These are phyloP conservation scores for Spatulosminthurus flaviceps DNA, from an alignment of 2,888 invertebrate genomes.

Conservation along the genomic window DNA sequence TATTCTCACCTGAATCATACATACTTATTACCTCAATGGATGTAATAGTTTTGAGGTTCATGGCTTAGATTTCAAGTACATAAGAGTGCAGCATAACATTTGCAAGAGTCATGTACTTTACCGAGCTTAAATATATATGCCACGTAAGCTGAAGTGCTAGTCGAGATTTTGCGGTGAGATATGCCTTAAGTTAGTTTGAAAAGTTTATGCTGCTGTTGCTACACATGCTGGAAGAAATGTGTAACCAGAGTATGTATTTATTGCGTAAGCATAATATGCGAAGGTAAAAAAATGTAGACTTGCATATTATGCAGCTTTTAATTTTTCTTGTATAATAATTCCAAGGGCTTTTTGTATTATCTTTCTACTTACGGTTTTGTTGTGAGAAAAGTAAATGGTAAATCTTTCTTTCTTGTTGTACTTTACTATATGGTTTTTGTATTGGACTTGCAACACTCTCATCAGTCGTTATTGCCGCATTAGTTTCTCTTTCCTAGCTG, in stretches of 20 bases:
- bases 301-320: neutral
- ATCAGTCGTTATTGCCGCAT: neutral
- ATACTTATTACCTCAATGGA: neutral
- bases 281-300: too few species aligned
- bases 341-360: slow-evolving; percentile 4
- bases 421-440: neutral
- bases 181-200: slow-evolving; percentile 23
- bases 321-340: neutral
- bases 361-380: slow-evolving; percentile 5
- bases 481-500: neutral
- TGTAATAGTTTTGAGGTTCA: too few species aligned
- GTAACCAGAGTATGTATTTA: neutral
- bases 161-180: slow-evolving; percentile 41
- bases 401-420: neutral
- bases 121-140: too few species aligned
- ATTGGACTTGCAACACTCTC: neutral
- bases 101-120: too few species aligned
- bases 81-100: too few species aligned
- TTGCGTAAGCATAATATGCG: too few species aligned
- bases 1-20: slow-evolving; percentile 22
- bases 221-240: too few species aligned
- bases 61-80: neutral
- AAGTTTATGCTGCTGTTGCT: slow-evolving; percentile 4
- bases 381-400: slow-evolving; percentile 12
- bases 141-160: too few species aligned